Evolutionary conservation across 2,797 vertebrate genomes (phyloP), one percentile per base, ranked within the genome.

Genomic region (Holocentrus rufus): DNA sequence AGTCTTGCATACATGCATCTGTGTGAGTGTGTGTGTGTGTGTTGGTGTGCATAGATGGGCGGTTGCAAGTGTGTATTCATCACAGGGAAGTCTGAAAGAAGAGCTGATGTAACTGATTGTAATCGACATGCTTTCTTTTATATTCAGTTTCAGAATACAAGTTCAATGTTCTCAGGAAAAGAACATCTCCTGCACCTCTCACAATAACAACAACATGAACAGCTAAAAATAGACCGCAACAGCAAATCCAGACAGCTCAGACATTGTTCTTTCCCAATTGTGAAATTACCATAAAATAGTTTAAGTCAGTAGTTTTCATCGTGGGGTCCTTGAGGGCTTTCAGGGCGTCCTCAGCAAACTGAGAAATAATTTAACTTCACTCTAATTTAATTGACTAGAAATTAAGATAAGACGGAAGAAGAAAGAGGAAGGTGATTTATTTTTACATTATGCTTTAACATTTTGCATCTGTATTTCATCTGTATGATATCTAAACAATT

Each of bases 31-130:
- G 22, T 39, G 22, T 44, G 52, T 44, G 56, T 23, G 23, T 58
- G 65, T 25, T 30, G 44, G 46, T 66, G 54, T 47, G 30, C 54
- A 14, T 81, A 61, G 42, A 14, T 44, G 30, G 30, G 7, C 22
- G 62, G 18, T 8, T 34, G 62, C 3, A 20, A 14, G 44, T 31
- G 25, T 11, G 18, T 27, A 20, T 18, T 14, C 14, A 11, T 44
- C 36, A 7, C 23, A 39, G 13, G 23, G 18, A 58, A 65, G 72
- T 80, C 82, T 72, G 72, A 72, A 65, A 70, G 59, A 55, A n/a
- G 22, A 72, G 76, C 83, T 91, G 89, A 91, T 90, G 89, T 88
- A 92, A 91, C 84, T 67, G 72, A 78, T 61, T 60, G 88, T 79
- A 90, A 92, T 75, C 63, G 6, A 53, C 47, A 22, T 60, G 7